Evolutionary conservation across 2,888 invertebrate genomes (phyloP), one percentile per base, ranked within the genome.

Genomic region (Mesochorus sp.): DNA sequence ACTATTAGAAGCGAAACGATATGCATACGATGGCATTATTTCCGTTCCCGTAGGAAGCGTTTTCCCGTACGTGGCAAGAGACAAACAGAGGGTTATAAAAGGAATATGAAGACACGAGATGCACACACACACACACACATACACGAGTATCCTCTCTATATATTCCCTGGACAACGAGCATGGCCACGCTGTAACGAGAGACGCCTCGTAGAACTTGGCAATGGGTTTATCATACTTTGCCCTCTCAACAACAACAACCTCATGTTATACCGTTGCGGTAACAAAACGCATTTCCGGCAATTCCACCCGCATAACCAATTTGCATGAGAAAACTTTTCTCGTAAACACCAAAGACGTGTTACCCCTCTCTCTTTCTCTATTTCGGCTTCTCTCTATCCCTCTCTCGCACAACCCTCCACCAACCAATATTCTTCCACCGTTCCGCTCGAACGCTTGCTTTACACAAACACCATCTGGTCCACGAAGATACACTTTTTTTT

Each of bases 221-320:
- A 74, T 67, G 70, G 72, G 74, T 78, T 74, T 78, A 74, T 78
- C 78, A 78, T 78, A 78, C 74, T 78, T 78, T 74, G 74, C 59
- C 53, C 66, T 59, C 53, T 64, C 67, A 55, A 39, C 77, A 21
- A 49, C 67, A 55, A 39, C 77, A 21, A 49, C 37, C 61, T 34
- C 37, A 44, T 37, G 61, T 62, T 59, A 61, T 61, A 47, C 39
- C 34, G 34, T 37, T n/a, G 64, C 64, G 24, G 37, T 53, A 73
- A 78, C 77, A 73, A 71, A 78, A 68, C 68, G 70, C 73, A 78
- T 78, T 78, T 74, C 53, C 34, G 49, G 47, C 77, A 53, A 70
- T 74, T 78, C 59, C 70, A 17, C 44, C 47, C 19, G 31, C 42
- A 53, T 49, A 62, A 71, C 74, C 57, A 74, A 78, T 78, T 78